Conservation (phyloP, 1,140 invertebrate species). For the Microplitis demolitor region DNA sequence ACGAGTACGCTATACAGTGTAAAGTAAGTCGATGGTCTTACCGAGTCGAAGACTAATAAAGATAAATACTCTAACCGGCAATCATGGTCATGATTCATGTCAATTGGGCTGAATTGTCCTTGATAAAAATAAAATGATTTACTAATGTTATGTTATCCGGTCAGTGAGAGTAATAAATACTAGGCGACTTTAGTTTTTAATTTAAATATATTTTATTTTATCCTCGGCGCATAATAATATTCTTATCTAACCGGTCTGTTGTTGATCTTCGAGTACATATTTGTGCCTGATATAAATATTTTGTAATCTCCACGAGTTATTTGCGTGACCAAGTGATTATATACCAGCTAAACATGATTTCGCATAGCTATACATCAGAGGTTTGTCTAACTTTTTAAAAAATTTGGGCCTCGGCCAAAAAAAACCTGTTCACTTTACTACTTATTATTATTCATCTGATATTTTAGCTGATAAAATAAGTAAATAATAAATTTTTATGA, state of each 20-base stretch:
- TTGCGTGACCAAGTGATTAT: slow-evolving; percentile 8
- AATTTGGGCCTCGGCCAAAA: not conserved
- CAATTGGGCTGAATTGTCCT: slow-evolving; percentile 12
- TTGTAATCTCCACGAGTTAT: slow-evolving; percentile 51
- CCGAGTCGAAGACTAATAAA: not conserved
- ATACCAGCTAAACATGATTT: not conserved
- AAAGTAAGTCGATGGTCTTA: not conserved
- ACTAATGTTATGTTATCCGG: not conserved
- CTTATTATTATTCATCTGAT: not conserved
- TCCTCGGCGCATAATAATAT: slow-evolving; percentile 2
- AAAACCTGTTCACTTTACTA: not conserved
- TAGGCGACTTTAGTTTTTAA: no score
- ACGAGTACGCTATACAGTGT: no score
- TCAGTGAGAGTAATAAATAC: no score
- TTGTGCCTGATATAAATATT: slow-evolving; percentile 37
- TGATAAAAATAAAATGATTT: not conserved
- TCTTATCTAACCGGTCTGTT: slow-evolving; percentile 9
- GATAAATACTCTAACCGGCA: slow-evolving; percentile 2
- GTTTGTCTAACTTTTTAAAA: slow-evolving; percentile 3
- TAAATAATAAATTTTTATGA: no score
- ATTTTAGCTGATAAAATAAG: not conserved
- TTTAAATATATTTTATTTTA: no score
- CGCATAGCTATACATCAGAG: not conserved
- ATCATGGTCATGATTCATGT: not conserved
- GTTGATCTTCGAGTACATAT: not conserved